These are phyloP conservation scores for Macrophya alboannulata DNA, from an alignment of 2,888 invertebrate species.

Conservation along the genomic window DNA sequence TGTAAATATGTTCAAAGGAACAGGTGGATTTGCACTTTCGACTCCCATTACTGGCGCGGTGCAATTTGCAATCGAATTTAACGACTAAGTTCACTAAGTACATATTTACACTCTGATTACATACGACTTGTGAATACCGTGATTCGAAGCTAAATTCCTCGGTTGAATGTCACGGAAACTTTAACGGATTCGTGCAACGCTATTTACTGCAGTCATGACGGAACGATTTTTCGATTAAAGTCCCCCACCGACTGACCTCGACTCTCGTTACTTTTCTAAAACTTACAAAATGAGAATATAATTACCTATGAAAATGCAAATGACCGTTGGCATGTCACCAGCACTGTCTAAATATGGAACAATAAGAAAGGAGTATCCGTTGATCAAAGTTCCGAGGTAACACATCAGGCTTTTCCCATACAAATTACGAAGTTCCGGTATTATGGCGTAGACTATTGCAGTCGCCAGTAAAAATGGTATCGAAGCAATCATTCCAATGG, in stretches of 20 bases:
- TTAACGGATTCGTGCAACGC: neutral
- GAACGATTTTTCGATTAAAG: neutral
- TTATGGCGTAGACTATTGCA: slow-evolving; percentile 87
- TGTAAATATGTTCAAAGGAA: neutral
- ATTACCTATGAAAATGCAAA: slow-evolving; percentile 67
- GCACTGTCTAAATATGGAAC: slow-evolving; percentile 20
- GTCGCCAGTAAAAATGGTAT: slow-evolving; percentile 88
- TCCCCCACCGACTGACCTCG: neutral
- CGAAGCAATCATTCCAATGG: slow-evolving; percentile 85
- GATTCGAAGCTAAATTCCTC: neutral
- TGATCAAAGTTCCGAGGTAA: slow-evolving; percentile 85
- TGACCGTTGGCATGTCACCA: neutral
- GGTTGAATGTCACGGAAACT: neutral
- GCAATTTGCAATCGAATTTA: neutral
- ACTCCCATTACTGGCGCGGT: neutral
- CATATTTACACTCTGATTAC: neutral
- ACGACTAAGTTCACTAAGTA: neutral
- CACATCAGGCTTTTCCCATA: slow-evolving; percentile 91
- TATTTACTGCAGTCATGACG: neutral
- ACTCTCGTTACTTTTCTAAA: neutral
- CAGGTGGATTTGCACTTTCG: neutral
- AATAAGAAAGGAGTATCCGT: slow-evolving; percentile 29
- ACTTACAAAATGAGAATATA: neutral
- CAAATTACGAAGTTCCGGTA: slow-evolving; percentile 88
- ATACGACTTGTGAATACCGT: neutral